Conservation (phyloP, 2,888 invertebrate genomes). For the Leptodirus hochenwartii region DNA sequence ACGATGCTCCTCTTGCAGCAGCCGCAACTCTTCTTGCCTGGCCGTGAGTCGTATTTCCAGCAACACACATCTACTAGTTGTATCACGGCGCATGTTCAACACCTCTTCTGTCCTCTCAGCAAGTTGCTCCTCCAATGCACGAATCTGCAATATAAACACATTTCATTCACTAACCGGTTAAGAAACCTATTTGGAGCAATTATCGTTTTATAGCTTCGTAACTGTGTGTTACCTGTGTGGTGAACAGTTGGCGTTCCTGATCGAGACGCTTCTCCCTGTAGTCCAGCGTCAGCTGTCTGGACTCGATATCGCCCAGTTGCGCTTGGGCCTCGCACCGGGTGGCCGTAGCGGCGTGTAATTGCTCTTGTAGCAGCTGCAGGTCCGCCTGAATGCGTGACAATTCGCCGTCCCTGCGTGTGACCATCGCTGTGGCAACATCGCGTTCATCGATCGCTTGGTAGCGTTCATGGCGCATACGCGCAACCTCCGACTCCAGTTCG, state of each 20-base stretch:
- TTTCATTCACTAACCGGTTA: too few relatives aligned
- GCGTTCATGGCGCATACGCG: slow-evolving; percentile 47
- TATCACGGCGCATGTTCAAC: slow-evolving; percentile 56
- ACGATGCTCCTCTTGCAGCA: slow-evolving; percentile 47
- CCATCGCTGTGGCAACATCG: slow-evolving; percentile 49
- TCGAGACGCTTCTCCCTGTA: slow-evolving; percentile 71
- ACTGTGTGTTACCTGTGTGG: too few relatives aligned
- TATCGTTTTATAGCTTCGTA: too few relatives aligned
- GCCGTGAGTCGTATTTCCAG: slow-evolving; percentile 60
- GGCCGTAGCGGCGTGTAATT: slow-evolving; percentile 54
- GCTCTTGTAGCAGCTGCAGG: slow-evolving; percentile 47
- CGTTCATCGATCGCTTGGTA: slow-evolving; percentile 56
- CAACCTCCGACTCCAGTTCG: slow-evolving; percentile 44
- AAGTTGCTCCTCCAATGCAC: slow-evolving; percentile 59
- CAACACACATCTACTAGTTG: slow-evolving; percentile 40
- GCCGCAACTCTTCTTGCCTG: slow-evolving; percentile 60
- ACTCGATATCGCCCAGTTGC: slow-evolving; percentile 61
- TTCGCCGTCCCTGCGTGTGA: slow-evolving; percentile 55
- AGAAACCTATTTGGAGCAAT: too few relatives aligned
- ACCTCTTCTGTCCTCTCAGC: slow-evolving; percentile 61
- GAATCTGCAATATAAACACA: too few relatives aligned
- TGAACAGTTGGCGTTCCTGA: slow-evolving; percentile 58
- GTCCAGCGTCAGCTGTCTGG: slow-evolving; percentile 59
- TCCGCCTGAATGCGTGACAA: slow-evolving; percentile 54
- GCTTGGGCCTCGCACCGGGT: slow-evolving; percentile 72